phyloP scores from a whole-genome alignment of 1,140 invertebrate genomes.

The Periplaneta americana region DNA sequence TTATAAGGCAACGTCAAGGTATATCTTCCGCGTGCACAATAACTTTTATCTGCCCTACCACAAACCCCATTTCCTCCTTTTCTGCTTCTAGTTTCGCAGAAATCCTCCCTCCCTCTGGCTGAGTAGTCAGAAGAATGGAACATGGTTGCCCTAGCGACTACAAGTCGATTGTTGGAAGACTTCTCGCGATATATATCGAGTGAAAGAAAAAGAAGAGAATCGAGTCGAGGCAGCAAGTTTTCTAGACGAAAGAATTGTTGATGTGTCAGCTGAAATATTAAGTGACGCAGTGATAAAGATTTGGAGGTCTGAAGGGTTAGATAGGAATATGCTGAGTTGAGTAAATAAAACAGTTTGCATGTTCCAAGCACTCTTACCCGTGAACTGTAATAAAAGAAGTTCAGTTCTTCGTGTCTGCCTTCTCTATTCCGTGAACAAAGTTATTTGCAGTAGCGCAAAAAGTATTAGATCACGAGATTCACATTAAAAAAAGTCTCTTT shows the following conservation, averaged over 20 bases:
- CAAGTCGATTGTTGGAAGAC: not conserved
- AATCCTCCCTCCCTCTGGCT: not conserved
- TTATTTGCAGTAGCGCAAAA: no score
- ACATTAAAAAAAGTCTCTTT: no score
- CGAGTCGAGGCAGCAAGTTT: not conserved
- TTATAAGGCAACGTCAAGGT: not conserved
- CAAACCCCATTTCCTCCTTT: not conserved
- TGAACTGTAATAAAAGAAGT: no score
- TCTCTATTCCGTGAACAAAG: no score
- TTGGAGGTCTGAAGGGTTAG: not conserved
- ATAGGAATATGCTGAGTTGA: not conserved
- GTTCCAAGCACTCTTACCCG: no score
- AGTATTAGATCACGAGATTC: no score
- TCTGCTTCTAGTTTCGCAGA: not conserved
- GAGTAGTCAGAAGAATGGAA: not conserved
- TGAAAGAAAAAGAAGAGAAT: not conserved
- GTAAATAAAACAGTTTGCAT: no score
- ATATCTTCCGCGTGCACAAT: not conserved
- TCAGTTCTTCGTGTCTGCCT: no score
- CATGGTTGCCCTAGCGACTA: not conserved
- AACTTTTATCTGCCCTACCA: not conserved
- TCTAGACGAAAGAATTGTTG: not conserved
- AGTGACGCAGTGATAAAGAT: not conserved
- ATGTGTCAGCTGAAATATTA: not conserved
- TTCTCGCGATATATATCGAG: not conserved